These are phyloP conservation scores for Pteruthius melanotis DNA, from an alignment of 2,113 vertebrate genomes.

Conservation along the genomic window DNA sequence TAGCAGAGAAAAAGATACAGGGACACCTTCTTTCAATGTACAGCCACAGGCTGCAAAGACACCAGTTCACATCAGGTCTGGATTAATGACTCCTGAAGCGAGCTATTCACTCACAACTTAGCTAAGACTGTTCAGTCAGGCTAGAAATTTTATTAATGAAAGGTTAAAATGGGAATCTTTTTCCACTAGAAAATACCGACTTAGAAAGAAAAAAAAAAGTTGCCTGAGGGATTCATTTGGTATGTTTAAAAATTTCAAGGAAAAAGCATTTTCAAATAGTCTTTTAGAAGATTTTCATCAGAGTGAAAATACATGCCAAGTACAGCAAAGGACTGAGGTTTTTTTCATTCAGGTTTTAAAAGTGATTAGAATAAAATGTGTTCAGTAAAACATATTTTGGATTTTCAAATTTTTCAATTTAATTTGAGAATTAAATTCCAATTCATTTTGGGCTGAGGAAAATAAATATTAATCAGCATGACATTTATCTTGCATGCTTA, in stretches of 20 bases:
- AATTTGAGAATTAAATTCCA: slow-evolving; percentile 56
- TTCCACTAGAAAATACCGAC: not conserved
- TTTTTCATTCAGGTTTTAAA: not conserved
- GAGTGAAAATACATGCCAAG: not conserved
- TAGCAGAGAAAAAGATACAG: not conserved
- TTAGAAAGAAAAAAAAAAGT: not conserved
- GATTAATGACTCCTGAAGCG: not conserved
- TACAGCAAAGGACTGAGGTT: not conserved
- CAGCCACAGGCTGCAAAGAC: not conserved
- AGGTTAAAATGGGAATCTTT: not conserved
- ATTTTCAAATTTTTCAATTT: slow-evolving; percentile 41
- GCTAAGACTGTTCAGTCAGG: not conserved
- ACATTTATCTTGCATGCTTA: slow-evolving; percentile 8
- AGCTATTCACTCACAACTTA: not conserved
- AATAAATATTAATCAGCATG: slow-evolving; percentile 14
- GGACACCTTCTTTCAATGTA: not conserved
- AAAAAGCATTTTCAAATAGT: not conserved
- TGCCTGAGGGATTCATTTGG: not conserved
- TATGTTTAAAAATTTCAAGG: not conserved
- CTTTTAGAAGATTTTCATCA: not conserved
- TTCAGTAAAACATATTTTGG: not conserved
- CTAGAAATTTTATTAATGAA: not conserved
- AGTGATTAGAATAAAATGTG: slow-evolving; percentile 6
- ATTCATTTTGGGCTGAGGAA: slow-evolving; percentile 12
- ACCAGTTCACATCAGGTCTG: not conserved